These are phyloP conservation scores for Dryobates pubescens DNA, from an alignment of 2,797 vertebrate species.

Conservation along the genomic window DNA sequence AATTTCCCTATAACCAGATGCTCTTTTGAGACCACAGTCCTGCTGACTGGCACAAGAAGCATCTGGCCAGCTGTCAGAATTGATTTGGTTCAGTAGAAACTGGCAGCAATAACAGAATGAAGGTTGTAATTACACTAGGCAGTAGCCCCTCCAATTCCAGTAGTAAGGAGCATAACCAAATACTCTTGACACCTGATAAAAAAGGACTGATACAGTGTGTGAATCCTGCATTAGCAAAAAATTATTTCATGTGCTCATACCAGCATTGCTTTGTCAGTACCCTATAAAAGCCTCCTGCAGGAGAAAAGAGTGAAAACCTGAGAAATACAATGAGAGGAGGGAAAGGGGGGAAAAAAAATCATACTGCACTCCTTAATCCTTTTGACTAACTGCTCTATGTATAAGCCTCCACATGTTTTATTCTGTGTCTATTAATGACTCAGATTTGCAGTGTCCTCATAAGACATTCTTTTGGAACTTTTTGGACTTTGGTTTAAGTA, in stretches of 20 bases:
- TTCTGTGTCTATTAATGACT: neutral
- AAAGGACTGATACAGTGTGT: slow-evolving; percentile 3
- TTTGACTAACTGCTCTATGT: neutral
- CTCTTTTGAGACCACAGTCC: slow-evolving; percentile 59
- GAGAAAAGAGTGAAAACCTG: neutral
- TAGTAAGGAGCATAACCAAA: slow-evolving; percentile 24
- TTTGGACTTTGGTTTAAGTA: neutral
- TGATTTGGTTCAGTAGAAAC: slow-evolving; percentile 61
- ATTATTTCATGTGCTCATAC: neutral
- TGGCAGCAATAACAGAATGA: slow-evolving; percentile 35
- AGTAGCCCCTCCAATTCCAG: slow-evolving; percentile 23
- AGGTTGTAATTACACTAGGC: slow-evolving; percentile 27
- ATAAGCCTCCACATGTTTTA: neutral
- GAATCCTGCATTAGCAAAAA: neutral
- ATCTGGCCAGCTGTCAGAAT: slow-evolving; percentile 69
- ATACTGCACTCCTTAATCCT: neutral
- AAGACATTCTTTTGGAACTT: neutral
- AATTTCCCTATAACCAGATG: slow-evolving; percentile 43
- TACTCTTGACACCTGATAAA: slow-evolving; percentile 2
- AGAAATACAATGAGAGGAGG: neutral
- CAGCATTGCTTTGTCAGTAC: neutral
- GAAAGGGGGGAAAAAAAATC: neutral
- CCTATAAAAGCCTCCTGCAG: neutral
- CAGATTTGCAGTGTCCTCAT: neutral
- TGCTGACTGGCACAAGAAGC: slow-evolving; percentile 65